Base-by-base conservation (phyloP, 2,888 invertebrate species). In the Timema cristinae region DNA sequence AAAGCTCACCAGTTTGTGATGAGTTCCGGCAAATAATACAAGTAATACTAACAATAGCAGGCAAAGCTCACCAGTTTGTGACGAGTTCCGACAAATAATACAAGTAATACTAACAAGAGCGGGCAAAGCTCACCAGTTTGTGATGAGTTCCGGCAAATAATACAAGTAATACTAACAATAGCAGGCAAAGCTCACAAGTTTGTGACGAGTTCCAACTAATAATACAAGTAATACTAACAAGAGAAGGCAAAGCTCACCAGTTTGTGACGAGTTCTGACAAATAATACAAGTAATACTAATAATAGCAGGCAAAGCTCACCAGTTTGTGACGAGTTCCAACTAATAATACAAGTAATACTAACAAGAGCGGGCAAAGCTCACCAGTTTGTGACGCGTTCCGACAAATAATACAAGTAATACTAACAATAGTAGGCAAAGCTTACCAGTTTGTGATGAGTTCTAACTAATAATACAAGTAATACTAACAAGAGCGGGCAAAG, bases 311-410 rank as follows among this genome's bases (percentile, higher is more conserved):
- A n/a, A 1, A 7, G 6, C 61, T 75, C 66, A 84, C 88, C 89
- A 69, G 83, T 83, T 77, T 89, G 87, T 4, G 83, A 82, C 16
- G 85, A 82, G 69, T 82, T 81, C n/a, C n/a, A n/a, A n/a, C n/a
- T n/a, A n/a, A n/a, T n/a, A 32, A 32, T 32, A 32, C 32, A 32
- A 32, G 4, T 32, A 32, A 32, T 32, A 32, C 32, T 32, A 32
- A 32, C 32, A 49, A 11, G 5, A 49, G 50, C 5, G 9, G 6
- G 6, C 13, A n/a, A 1, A 7, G 6, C 61, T 75, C 66, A 84
- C 88, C 89, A 69, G 83, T 83, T 77, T 89, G 87, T 4, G 83
- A 82, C 16, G 85, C 82, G 69, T 82, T 81, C n/a, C n/a, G n/a
- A n/a, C n/a, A n/a, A n/a, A n/a, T n/a, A 32, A 32, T 32, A 32